phyloP scores from a whole-genome alignment of 2,113 vertebrate species.

The Asarcornis scutulata region DNA sequence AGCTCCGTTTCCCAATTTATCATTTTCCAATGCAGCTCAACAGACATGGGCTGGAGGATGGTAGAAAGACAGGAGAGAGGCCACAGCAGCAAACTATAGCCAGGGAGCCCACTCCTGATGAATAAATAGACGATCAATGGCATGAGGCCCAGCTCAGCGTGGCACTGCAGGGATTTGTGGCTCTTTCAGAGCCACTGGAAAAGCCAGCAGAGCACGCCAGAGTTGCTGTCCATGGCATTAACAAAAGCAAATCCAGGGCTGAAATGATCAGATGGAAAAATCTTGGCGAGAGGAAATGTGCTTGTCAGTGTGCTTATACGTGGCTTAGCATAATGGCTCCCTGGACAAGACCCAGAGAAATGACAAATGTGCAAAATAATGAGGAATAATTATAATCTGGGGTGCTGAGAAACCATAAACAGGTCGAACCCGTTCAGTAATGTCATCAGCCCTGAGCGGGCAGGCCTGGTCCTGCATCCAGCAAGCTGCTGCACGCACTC shows the following conservation, averaged over 20 bases:
- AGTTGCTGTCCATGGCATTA: background rate
- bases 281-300: background rate
- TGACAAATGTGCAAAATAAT: slow-evolving; percentile 42
- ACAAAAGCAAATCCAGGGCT: slow-evolving; percentile 18
- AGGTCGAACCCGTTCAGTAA: slow-evolving; percentile 40
- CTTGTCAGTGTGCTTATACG: background rate
- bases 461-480: background rate
- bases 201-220: background rate
- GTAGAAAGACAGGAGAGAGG: background rate
- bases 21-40: background rate
- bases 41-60: background rate
- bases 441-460: background rate
- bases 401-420: slow-evolving; percentile 35
- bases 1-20: background rate
- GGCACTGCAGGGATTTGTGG: background rate
- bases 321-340: background rate
- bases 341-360: slow-evolving; percentile 42
- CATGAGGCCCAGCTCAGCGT: background rate
- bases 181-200: slow-evolving; percentile 25
- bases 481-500: background rate
- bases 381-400: slow-evolving; percentile 39
- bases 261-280: background rate
- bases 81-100: background rate
- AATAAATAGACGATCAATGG: background rate
- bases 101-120: background rate